Conservation (phyloP, 1,140 invertebrate species). For the Pollicipes pollicipes region DNA sequence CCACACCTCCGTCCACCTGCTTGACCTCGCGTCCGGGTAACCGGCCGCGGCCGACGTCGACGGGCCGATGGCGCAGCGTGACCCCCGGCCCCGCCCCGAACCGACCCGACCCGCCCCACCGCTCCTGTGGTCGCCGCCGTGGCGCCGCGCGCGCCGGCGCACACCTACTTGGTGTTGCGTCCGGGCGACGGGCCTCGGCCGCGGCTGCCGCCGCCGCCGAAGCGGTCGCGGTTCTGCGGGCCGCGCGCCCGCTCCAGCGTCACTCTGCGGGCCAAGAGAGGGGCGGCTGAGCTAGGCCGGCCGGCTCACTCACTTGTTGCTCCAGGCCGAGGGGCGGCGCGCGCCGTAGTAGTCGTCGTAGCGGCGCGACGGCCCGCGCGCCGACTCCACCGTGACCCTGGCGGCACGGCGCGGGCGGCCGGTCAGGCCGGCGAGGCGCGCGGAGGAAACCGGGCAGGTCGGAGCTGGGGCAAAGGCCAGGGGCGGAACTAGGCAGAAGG, state of each 20-base stretch:
- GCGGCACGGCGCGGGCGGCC: conserved; percentile 12
- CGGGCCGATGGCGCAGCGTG: too few species aligned
- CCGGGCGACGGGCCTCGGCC: too few species aligned
- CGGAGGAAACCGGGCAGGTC: not conserved
- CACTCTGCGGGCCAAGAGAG: not conserved
- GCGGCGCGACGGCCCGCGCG: conserved; percentile 16
- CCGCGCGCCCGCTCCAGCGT: not conserved
- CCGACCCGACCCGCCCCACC: too few species aligned
- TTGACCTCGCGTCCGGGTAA: too few species aligned
- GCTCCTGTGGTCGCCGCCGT: too few species aligned
- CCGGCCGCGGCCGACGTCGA: too few species aligned
- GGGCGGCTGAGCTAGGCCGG: too few species aligned
- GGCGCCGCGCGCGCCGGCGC: too few species aligned
- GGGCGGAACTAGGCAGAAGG: too few species aligned
- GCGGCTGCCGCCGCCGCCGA: too few species aligned
- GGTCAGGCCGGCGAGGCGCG: conserved; percentile 9
- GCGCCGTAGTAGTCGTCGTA: not conserved
- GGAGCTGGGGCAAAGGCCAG: not conserved
- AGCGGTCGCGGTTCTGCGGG: not conserved
- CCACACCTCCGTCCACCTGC: too few species aligned
- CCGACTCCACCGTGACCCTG: conserved; percentile 21
- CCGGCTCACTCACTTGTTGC: not conserved
- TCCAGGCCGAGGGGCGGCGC: not conserved
- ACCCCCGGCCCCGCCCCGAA: too few species aligned
- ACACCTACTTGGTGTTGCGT: not conserved